Evolutionary conservation across 1,140 invertebrate species (phyloP).

Genomic region (Caenorhabditis brenneri): DNA sequence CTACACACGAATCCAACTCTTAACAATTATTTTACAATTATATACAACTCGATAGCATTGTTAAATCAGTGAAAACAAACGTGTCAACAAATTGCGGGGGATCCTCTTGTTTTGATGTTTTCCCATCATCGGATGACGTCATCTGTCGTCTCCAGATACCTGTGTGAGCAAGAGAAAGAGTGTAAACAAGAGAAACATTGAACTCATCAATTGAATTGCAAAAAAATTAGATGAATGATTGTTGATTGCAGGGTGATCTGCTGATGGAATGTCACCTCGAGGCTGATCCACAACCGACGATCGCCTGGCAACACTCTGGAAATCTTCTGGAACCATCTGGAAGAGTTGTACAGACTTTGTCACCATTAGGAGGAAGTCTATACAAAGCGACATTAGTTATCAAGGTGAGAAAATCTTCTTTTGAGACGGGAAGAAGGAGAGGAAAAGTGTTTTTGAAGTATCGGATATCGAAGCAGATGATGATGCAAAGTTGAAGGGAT

Average conservation of each 20-base stretch:
- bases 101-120: not conserved
- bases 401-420: conserved; percentile 78
- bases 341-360: conserved; percentile 80
- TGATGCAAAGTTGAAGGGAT: not conserved
- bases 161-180: not conserved
- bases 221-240: conserved; percentile 64
- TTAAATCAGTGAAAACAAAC: not conserved
- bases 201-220: conserved; percentile 2
- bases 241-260: conserved; percentile 78
- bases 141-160: not conserved
- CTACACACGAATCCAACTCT: too few relatives aligned
- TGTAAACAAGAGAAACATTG: conserved; percentile 22
- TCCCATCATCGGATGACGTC: conserved; percentile 71
- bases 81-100: not conserved
- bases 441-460: conserved; percentile 71
- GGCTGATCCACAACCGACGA: conserved; percentile 68
- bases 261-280: conserved; percentile 85
- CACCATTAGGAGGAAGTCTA: conserved; percentile 75
- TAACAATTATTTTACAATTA: not conserved
- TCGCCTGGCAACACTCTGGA: conserved; percentile 77
- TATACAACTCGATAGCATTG: not conserved
- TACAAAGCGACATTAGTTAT: conserved; percentile 69
- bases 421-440: conserved; percentile 87
- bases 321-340: conserved; percentile 73
- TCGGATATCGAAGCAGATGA: not conserved